phyloP scores from a whole-genome alignment of 2,797 vertebrate genomes.

The Cynopterus sphinx region DNA sequence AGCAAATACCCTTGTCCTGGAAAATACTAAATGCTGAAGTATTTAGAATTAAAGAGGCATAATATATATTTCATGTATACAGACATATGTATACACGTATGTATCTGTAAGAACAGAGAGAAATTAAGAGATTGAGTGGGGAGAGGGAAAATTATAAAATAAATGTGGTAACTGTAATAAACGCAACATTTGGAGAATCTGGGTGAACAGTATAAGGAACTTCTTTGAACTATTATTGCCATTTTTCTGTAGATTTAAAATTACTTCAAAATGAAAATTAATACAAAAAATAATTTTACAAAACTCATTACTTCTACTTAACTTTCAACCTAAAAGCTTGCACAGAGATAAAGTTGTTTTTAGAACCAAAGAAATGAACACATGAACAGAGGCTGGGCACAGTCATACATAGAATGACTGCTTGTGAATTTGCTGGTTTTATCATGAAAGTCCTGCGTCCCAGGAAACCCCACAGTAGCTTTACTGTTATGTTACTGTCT shows the following conservation, averaged over 20 bases:
- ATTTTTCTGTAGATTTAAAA: not conserved
- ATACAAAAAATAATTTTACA: not conserved
- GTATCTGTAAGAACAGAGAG: not conserved
- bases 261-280: not conserved
- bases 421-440: not conserved
- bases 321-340: not conserved
- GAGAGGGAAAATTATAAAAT: not conserved
- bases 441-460: not conserved
- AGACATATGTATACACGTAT: too few relatives aligned
- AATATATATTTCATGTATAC: not conserved
- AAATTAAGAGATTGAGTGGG: not conserved
- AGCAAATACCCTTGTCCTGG: not conserved
- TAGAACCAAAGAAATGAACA: not conserved
- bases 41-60: not conserved
- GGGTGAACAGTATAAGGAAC: not conserved
- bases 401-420: rapidly evolving
- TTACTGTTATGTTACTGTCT: not conserved
- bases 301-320: not conserved
- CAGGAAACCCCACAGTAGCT: not conserved
- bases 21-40: not conserved
- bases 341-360: not conserved
- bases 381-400: not conserved
- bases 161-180: not conserved
- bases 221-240: not conserved
- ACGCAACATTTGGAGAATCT: not conserved